Evolutionary conservation across 2,797 vertebrate genomes (phyloP).

Genomic region (Halcyon smyrnensis): DNA sequence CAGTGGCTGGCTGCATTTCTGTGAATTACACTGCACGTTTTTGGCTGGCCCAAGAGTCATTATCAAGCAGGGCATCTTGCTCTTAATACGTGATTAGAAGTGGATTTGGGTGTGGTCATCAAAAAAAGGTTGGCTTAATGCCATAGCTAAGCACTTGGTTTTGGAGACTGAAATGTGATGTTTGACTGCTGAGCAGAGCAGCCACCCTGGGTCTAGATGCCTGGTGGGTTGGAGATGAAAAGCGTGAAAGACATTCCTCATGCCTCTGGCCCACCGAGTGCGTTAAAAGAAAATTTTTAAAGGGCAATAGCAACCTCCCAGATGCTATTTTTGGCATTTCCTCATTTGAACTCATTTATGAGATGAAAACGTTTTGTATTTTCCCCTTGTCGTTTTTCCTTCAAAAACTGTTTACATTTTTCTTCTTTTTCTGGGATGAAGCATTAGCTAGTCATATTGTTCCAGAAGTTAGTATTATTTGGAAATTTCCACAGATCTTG

Average conservation of each 20-base stretch:
- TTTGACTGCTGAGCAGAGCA: neutral
- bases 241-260: neutral
- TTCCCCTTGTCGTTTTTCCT: neutral
- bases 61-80: neutral
- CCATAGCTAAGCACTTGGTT: neutral
- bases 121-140: neutral
- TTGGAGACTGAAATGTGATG: neutral
- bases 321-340: neutral
- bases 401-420: neutral
- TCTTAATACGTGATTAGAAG: neutral
- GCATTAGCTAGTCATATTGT: neutral
- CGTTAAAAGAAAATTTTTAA: neutral
- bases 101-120: neutral
- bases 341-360: neutral
- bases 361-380: neutral
- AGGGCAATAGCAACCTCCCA: neutral
- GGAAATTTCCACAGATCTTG: neutral
- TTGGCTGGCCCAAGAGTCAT: neutral
- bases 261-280: neutral
- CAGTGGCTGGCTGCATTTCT: neutral
- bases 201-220: neutral
- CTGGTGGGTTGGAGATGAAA: neutral
- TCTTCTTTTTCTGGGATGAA: neutral
- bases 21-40: rapidly evolving
- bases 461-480: neutral